Base-by-base conservation (phyloP, 1,140 invertebrate genomes). In the Diachasma alloeum region DNA sequence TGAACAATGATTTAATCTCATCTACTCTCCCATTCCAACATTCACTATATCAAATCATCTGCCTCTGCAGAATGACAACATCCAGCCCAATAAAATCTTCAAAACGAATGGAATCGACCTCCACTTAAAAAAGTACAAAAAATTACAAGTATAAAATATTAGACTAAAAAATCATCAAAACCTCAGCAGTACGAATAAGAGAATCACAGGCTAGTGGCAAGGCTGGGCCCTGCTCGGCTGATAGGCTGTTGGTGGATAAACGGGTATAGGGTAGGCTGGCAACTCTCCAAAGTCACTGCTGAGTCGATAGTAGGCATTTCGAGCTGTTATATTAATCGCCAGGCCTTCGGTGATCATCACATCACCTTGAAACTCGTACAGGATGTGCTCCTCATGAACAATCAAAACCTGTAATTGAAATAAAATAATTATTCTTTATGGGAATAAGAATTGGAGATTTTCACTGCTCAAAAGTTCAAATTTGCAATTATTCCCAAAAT, bases 321-420 rank as follows among this genome's bases (percentile, higher is more conserved):
- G 39, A 36, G 75, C 39, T 37, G 75, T 72, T 11, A 76, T 17
- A 72, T 72, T 72, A n/a, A 72, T 46, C 10, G 75, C 75, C 13
- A 66, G 39, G 15, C 31, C 67, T 19, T 72, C n/a, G 26, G 68
- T 72, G 19, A 48, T 22, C 59, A 63, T 59, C 13, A 76, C 15
- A 44, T 59, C 36, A 22, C 75, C 75, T 66, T 66, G 56, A 26
- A 66, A 76, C 8, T 72, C 75, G 42, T 26, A 66, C 15, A 72
- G n/a, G 17, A 72, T 46, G 11, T 76, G 68, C 37, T 72, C 48
- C 6, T 76, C 56, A 72, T 68, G 69, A 8, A 77, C 17, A 24
- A 74, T 56, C 39, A 42, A 56, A n/a, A 74, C 73, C 70, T 77
- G 70, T 3, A 67, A 67, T 15, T 19, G 15, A 53, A 26, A 66